phyloP scores from a whole-genome alignment of 1,140 invertebrate species.

The Trinorchestia longiramus region DNA sequence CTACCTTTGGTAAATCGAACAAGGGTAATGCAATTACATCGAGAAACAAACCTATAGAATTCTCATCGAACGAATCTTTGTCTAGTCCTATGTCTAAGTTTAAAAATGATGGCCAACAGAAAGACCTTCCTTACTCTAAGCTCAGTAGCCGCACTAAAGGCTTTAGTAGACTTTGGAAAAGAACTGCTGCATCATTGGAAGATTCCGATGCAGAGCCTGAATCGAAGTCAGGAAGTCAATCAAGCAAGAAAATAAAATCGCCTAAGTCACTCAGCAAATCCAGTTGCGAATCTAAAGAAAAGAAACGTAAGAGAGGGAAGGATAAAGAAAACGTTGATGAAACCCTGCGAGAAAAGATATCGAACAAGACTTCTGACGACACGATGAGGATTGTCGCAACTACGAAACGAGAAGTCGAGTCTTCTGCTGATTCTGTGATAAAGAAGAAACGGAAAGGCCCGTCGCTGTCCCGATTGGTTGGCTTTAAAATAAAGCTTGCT shows the following conservation, averaged over 20 bases:
- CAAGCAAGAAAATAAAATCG: background rate
- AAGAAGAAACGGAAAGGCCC: conserved; percentile 32
- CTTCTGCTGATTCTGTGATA: background rate
- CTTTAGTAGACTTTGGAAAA: conserved; percentile 22
- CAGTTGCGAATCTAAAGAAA: background rate
- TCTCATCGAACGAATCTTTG: conserved; percentile 38
- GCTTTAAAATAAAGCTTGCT: conserved; percentile 35
- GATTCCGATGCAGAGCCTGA: conserved; percentile 22
- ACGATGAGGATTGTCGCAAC: background rate
- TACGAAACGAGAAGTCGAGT: background rate
- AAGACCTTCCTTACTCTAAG: conserved; percentile 8
- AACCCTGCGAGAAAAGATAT: background rate
- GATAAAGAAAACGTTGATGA: background rate
- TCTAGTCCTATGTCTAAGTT: background rate
- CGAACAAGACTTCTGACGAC: background rate
- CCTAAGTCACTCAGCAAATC: background rate
- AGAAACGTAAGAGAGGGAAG: background rate
- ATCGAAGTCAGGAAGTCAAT: background rate
- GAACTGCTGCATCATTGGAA: conserved; percentile 31
- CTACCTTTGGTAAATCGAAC: background rate
- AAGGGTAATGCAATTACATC: background rate
- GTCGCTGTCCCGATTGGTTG: background rate
- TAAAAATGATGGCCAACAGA: background rate
- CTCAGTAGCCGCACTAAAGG: background rate
- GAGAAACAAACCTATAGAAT: conserved; percentile 5